Conservation (phyloP, 2,888 invertebrate genomes). For the Empis stercorea region DNA sequence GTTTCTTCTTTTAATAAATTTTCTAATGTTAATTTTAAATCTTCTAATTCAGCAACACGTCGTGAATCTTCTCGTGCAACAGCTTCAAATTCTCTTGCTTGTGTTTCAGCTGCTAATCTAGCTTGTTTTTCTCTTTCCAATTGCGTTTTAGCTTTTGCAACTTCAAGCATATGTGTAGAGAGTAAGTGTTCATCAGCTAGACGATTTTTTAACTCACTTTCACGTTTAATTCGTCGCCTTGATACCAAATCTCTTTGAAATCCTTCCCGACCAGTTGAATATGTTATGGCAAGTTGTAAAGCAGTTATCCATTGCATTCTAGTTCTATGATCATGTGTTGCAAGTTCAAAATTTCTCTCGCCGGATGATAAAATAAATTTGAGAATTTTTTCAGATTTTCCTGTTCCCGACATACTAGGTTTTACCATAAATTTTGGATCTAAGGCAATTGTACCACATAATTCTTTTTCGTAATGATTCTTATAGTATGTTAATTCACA, state of each 20-base stretch:
- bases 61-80: slow-evolving; percentile 59
- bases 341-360: slow-evolving; percentile 60
- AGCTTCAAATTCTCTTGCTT: slow-evolving; percentile 44
- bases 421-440: slow-evolving; percentile 54
- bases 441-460: slow-evolving; percentile 52
- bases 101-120: slow-evolving; percentile 39
- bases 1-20: slow-evolving; percentile 64
- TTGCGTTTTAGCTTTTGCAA: slow-evolving; percentile 43
- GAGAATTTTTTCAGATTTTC: slow-evolving; percentile 37
- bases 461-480: slow-evolving; percentile 53
- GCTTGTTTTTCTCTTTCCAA: slow-evolving; percentile 52
- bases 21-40: slow-evolving; percentile 55
- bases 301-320: slow-evolving; percentile 67
- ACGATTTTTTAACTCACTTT: slow-evolving; percentile 35
- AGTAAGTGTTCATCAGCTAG: slow-evolving; percentile 39
- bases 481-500: slow-evolving; percentile 62
- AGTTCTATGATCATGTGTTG: slow-evolving; percentile 59
- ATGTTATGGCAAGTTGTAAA: slow-evolving; percentile 55
- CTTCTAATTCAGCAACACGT: slow-evolving; percentile 58
- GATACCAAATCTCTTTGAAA: slow-evolving; percentile 51
- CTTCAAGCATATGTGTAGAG: slow-evolving; percentile 46
- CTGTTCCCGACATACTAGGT: slow-evolving; percentile 38
- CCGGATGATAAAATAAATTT: slow-evolving; percentile 55
- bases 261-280: slow-evolving; percentile 54
- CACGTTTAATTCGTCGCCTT: slow-evolving; percentile 36